phyloP scores from a whole-genome alignment of 2,797 vertebrate species.

The Malacoctenus gilli region DNA sequence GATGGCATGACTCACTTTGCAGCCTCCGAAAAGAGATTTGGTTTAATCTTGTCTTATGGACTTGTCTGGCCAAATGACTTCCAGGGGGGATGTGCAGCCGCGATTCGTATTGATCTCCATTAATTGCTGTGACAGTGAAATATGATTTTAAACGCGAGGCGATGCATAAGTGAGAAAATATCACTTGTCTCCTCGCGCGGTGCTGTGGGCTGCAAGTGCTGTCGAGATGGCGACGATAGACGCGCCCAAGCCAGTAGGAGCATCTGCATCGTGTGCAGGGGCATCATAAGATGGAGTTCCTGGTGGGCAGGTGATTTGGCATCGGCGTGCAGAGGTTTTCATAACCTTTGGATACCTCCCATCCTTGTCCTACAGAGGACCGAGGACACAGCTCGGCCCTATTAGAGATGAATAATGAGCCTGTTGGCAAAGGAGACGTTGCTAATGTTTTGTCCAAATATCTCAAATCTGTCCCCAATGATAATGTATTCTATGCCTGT shows the following conservation, averaged over 20 bases:
- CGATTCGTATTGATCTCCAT: conserved; percentile 71
- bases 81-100: conserved; percentile 48
- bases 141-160: conserved; percentile 46
- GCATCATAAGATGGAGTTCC: conserved; percentile 35
- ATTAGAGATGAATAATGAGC: conserved; percentile 77
- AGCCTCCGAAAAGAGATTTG: conserved; percentile 55
- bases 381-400: conserved; percentile 66
- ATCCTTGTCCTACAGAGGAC: conserved; percentile 67
- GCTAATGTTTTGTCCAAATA: conserved; percentile 78
- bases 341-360: conserved; percentile 71
- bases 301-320: conserved; percentile 49
- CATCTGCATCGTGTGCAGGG: conserved; percentile 42
- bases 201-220: conserved; percentile 13
- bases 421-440: conserved; percentile 73
- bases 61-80: conserved; percentile 57
- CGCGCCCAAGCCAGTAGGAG: conserved; percentile 8
- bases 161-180: conserved; percentile 28
- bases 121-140: conserved; percentile 67
- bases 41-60: conserved; percentile 65
- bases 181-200: conserved; percentile 21
- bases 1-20: conserved; percentile 59
- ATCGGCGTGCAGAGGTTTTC: conserved; percentile 50
- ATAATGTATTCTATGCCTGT: conserved; percentile 68
- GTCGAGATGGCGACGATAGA: conserved; percentile 6
- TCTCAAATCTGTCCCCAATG: conserved; percentile 75